These are phyloP conservation scores for Calliopsis andreniformis DNA, from an alignment of 1,140 invertebrate genomes.

Conservation along the genomic window DNA sequence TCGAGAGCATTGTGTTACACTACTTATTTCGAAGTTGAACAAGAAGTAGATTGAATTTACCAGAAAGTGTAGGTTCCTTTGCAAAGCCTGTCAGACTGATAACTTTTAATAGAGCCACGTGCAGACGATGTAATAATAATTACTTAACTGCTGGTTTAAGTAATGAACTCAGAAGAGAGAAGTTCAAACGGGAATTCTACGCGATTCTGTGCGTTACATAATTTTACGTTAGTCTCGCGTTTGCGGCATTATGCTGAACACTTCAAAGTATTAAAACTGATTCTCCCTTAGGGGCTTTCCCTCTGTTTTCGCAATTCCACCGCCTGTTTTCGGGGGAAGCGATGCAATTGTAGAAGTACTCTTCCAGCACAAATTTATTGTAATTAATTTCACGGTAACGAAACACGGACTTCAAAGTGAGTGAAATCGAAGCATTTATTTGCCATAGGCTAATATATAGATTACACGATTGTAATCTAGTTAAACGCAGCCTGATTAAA, in stretches of 20 bases:
- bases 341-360: too few relatives aligned
- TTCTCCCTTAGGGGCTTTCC: background rate
- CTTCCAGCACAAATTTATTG: too few relatives aligned
- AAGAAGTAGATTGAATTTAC: too few relatives aligned
- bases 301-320: background rate
- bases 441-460: too few relatives aligned
- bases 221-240: conserved; percentile 18
- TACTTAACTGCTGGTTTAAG: conserved; percentile 16
- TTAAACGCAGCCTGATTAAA: too few relatives aligned
- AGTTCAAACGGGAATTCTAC: conserved; percentile 12
- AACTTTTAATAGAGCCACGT: conserved; percentile 18
- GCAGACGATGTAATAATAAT: conserved; percentile 26
- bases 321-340: background rate
- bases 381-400: too few relatives aligned
- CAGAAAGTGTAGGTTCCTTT: background rate
- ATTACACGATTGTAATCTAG: too few relatives aligned
- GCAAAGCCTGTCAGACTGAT: background rate
- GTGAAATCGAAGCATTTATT: too few relatives aligned
- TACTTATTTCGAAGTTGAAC: too few relatives aligned
- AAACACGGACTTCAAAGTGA: too few relatives aligned
- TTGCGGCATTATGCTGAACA: conserved; percentile 22
- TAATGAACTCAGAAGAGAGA: background rate
- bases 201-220: conserved; percentile 12
- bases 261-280: conserved; percentile 34
- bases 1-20: too few relatives aligned